Evolutionary conservation across 1,140 invertebrate species (phyloP), one percentile per base, ranked within the genome.

Genomic region (Neuroterus valhalla): DNA sequence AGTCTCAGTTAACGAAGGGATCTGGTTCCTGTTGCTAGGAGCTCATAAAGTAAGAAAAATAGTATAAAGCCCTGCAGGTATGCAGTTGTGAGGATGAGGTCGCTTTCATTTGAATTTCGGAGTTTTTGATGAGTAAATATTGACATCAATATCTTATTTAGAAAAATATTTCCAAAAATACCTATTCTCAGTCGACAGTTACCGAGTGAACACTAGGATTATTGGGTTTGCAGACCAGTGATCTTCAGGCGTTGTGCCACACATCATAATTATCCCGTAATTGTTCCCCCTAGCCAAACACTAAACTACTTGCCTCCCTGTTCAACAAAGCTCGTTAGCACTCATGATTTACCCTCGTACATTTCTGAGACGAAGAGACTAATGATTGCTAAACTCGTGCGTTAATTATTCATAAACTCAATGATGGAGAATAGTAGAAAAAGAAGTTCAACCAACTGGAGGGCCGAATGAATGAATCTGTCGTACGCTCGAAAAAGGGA

Each of bases 241-340:
- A 62, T 26, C 55, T 62, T 62, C 55, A 8, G n/a, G 14, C 31
- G 55, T 62, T 23, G 26, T 26, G 26, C 55, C 31, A 62, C 55
- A 62, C 55, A 62, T 62, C 21, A 62, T 62, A 62, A 62, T 62
- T 62, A 62, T 62, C 55, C 23, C 55, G 21, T 31, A 62, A 62
- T 62, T 62, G 55, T 62, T 62, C 55, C 55, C 55, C 26, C 23
- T 62, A 26, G 55, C 55, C 55, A 26, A 62, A 26, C 55, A 62
- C 55, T 62, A 62, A 62, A 62, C 55, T 62, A 62, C 55, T 62
- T 15, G 55, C 31, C 23, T 62, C 31, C 14, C 55, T 6, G 55
- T n/a, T 62, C 31, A 62, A 62, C 55, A 62, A 62, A 62, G 55
- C 55, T 62, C n/a, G 23, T 62, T 62, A 62, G 55, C 12, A 26